Conservation (phyloP, 2,888 invertebrate genomes). For the Netelia virgata region DNA sequence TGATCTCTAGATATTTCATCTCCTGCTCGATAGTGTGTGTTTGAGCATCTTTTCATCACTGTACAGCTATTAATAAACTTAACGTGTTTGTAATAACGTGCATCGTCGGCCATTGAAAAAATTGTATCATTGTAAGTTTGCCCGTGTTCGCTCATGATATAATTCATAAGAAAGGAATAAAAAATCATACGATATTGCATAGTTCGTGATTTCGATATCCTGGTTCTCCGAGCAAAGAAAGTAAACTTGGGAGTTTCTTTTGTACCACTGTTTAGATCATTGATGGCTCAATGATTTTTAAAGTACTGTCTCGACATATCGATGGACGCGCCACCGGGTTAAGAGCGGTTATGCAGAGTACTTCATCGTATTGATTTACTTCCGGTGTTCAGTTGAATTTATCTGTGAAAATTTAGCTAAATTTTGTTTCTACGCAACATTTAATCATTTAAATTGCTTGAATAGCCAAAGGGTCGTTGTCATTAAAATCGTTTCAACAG, state of each 20-base stretch:
- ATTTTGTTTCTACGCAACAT: too few species aligned
- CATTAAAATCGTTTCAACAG: too few species aligned
- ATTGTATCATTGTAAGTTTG: conserved; percentile 12
- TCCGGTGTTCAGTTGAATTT: conserved; percentile 12
- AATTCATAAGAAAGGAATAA: conserved; percentile 11
- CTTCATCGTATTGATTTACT: not conserved
- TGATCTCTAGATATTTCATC: not conserved
- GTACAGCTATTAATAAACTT: conserved; percentile 60
- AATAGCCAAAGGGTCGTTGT: too few species aligned
- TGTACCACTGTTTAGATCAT: not conserved
- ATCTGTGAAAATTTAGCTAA: not conserved
- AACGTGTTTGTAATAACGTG: conserved; percentile 28
- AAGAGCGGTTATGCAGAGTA: not conserved
- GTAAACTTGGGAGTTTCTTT: not conserved
- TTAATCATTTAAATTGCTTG: too few species aligned
- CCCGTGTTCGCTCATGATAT: conserved; percentile 1
- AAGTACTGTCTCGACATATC: too few species aligned
- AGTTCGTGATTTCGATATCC: not conserved
- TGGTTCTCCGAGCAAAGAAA: not conserved
- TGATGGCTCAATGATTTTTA: not conserved
- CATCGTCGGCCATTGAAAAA: not conserved
- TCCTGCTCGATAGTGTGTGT: not conserved
- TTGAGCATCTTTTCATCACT: conserved; percentile 32
- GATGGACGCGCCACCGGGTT: too few species aligned
- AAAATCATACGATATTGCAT: not conserved